These are phyloP conservation scores for Trididemnum nubilum DNA, from an alignment of 23 tunicate species.

Conservation along the genomic window DNA sequence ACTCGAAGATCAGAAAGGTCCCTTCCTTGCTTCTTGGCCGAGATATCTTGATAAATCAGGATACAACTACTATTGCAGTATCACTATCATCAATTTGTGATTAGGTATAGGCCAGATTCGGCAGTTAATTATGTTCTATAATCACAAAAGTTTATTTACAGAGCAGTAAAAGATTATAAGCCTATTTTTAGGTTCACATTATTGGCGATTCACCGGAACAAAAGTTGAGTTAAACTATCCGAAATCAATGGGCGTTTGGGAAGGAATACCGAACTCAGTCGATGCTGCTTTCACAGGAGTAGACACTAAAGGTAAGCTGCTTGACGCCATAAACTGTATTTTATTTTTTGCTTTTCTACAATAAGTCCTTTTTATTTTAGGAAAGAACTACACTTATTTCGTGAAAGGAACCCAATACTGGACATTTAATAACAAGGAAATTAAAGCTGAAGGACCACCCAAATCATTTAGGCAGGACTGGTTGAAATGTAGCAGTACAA, in stretches of 20 bases:
- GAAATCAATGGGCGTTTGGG: conserved; percentile 42
- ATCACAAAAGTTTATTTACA: too few species aligned
- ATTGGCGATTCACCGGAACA: conserved; percentile 59
- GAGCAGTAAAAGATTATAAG: too few species aligned
- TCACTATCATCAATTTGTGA: too few species aligned
- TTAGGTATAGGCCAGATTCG: too few species aligned
- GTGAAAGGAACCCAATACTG: conserved; percentile 79
- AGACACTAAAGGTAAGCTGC: conserved; percentile 45
- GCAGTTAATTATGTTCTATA: too few species aligned
- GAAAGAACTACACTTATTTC: conserved; percentile 78
- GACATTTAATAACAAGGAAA: conserved; percentile 51
- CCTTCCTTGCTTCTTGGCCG: too few species aligned
- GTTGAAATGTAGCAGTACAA: conserved; percentile 46
- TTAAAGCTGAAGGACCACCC: conserved; percentile 35
- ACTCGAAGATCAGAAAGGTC: too few species aligned
- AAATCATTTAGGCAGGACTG: conserved; percentile 60
- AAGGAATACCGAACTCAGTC: conserved; percentile 55
- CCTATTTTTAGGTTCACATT: conserved; percentile 11
- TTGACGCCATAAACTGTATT: neutral
- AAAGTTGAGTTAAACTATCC: conserved; percentile 59
- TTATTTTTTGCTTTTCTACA: neutral
- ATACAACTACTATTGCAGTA: too few species aligned
- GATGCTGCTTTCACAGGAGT: conserved; percentile 84
- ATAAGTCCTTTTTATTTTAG: conserved; percentile 15
- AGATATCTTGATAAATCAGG: too few species aligned